Evolutionary conservation across 2,888 invertebrate species (phyloP), one percentile per base, ranked within the genome.

Genomic region (Doris montereyensis): DNA sequence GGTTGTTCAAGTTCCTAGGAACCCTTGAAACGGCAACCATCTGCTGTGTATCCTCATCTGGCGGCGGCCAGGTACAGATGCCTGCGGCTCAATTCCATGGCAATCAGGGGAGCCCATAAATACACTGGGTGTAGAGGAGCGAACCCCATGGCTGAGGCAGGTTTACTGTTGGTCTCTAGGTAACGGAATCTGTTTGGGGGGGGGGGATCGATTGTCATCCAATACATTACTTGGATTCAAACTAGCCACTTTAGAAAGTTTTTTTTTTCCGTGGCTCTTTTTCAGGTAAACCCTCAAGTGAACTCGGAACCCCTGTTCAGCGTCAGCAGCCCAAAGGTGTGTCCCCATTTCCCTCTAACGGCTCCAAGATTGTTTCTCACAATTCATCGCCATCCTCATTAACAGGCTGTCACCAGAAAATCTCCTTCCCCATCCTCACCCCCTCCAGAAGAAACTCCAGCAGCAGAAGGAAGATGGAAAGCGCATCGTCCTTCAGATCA

Each of bases 401-500:
- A 58, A 85, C 87, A 32, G 81, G 84, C 10, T 84, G 86, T 52
- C 83, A 88, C 52, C 86, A 87, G 41, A 88, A 87, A 76, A 85
- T 89, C 13, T 86, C 85, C 13, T 86, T 89, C 81, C 88, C 88
- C 24, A 83, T 88, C 8, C 81, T 82, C 17, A 72, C 81, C 30
- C 79, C 2, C 78, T 57, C 60, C 76, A 73, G 67, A 74, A 72
- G 57, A 62, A 77, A 52, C 80, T 62, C 30, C 68, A 76, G 73
- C 10, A 30, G 17, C 62, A 76, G 58, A 58, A 74, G 35, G 79
- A 81, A 10, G 71, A 78, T 60, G 41, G 35, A 8, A 67, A 81
- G 13, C 82, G 89, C 58, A 88, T 91, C 80, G 90, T 91, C 3
- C 87, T 91, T 86, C 88, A 89, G 32, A 90, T 91, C 32, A 90